These are phyloP conservation scores for Heliothis peltigera DNA, from an alignment of 2,888 invertebrate species.

Conservation along the genomic window DNA sequence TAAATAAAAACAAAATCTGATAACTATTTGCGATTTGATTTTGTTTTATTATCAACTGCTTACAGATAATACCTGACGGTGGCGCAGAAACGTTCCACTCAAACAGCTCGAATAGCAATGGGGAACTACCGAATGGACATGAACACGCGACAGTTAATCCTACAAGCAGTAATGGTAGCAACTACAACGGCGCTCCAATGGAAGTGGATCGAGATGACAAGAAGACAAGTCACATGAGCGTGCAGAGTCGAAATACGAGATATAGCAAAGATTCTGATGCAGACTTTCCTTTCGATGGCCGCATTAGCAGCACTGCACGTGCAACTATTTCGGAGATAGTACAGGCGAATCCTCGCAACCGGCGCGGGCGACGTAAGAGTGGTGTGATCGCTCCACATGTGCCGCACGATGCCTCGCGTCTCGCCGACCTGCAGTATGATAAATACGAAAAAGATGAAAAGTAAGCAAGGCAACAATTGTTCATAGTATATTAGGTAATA, in stretches of 20 bases:
- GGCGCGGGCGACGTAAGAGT: conserved; percentile 76
- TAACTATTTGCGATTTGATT: conserved; percentile 1
- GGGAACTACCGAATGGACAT: conserved; percentile 60
- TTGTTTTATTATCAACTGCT: conserved; percentile 26
- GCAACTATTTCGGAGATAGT: conserved; percentile 82
- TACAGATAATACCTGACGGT: conserved; percentile 76
- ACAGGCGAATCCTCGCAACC: conserved; percentile 69
- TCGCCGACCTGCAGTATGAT: conserved; percentile 85
- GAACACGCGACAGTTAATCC: conserved; percentile 56
- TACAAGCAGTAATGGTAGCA: conserved; percentile 18
- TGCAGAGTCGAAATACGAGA: conserved; percentile 73
- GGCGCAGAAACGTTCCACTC: conserved; percentile 40
- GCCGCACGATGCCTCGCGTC: conserved; percentile 79
- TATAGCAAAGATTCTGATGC: conserved; percentile 74
- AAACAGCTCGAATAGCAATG: conserved; percentile 10
- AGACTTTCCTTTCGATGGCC: conserved; percentile 65
- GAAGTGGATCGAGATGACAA: conserved; percentile 61
- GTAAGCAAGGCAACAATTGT: conserved; percentile 77
- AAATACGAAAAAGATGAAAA: conserved; percentile 89
- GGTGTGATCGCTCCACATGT: conserved; percentile 89
- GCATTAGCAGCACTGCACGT: conserved; percentile 77
- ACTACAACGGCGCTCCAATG: conserved; percentile 44
- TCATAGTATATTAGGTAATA: neutral
- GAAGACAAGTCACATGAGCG: conserved; percentile 77
- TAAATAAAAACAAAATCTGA: conserved; percentile 9